Percentiles rank a stretch among this genome's conserved stretches.
Conservation (phyloP, 1,140 invertebrate species). For the Stenopsyche tienmushanensis region DNA sequence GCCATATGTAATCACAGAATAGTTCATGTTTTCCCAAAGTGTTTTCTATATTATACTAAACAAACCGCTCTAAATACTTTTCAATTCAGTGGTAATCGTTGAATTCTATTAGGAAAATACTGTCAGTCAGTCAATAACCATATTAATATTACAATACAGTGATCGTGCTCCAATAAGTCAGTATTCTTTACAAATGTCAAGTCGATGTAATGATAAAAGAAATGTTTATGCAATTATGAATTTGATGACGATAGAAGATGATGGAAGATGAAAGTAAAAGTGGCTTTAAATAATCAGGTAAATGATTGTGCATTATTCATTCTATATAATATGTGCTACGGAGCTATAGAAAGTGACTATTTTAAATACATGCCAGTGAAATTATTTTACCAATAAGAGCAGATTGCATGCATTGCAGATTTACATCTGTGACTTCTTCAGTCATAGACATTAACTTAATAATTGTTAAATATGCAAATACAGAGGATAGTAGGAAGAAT, state of each 20-base stretch:
- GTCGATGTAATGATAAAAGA: slow-evolving; percentile 12
- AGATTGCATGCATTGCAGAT: no score
- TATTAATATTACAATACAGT: background rate
- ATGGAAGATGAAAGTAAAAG: background rate
- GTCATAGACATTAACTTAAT: no score
- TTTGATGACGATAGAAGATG: slow-evolving; percentile 6
- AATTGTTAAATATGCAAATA: no score
- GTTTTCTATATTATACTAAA: no score
- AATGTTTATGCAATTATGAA: background rate
- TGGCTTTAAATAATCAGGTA: background rate
- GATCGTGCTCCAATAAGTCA: slow-evolving; percentile 7
- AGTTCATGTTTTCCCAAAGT: no score
- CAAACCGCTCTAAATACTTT: background rate
- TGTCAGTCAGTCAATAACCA: slow-evolving; percentile 10
- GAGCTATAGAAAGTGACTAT: no score
- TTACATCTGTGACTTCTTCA: no score
- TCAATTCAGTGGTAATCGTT: background rate
- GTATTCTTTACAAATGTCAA: background rate
- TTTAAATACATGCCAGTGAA: no score
- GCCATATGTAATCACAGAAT: no score
- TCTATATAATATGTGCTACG: background rate
- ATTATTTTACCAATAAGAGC: no score
- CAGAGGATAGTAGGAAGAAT: no score
- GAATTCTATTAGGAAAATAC: background rate
- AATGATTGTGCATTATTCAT: background rate